Percentiles rank a stretch among this genome's conserved stretches.
These are phyloP conservation scores for Crotalus tigris DNA, from an alignment of 2,113 vertebrate species.

Conservation along the genomic window DNA sequence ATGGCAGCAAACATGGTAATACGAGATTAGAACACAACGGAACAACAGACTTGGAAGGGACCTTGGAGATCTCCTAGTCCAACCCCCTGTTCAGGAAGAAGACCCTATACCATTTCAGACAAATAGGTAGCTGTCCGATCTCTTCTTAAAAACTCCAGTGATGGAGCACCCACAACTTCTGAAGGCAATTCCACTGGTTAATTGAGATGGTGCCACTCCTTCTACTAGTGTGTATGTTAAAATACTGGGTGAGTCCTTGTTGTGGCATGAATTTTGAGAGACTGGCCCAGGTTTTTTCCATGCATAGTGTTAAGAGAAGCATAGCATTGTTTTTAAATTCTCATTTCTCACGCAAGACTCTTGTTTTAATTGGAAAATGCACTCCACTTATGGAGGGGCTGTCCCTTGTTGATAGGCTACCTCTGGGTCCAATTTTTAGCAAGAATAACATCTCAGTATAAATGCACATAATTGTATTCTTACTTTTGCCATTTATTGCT, in stretches of 20 bases:
- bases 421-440: background rate
- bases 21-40: background rate
- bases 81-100: background rate
- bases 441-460: background rate
- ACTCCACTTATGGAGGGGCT: background rate
- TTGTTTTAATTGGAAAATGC: background rate
- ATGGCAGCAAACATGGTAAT: background rate
- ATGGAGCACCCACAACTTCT: background rate
- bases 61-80: background rate
- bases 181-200: background rate
- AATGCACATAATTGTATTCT: background rate
- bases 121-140: background rate
- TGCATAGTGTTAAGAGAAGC: background rate
- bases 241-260: background rate
- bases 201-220: background rate
- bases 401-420: background rate
- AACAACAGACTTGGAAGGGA: background rate
- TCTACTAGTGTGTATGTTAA: background rate
- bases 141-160: background rate
- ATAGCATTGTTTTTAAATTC: background rate
- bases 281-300: background rate
- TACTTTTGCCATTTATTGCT: background rate
- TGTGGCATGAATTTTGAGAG: background rate
- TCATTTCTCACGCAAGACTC: background rate
- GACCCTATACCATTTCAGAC: background rate